phyloP scores from a whole-genome alignment of 2,797 vertebrate genomes.

The Ciconia nigra region DNA sequence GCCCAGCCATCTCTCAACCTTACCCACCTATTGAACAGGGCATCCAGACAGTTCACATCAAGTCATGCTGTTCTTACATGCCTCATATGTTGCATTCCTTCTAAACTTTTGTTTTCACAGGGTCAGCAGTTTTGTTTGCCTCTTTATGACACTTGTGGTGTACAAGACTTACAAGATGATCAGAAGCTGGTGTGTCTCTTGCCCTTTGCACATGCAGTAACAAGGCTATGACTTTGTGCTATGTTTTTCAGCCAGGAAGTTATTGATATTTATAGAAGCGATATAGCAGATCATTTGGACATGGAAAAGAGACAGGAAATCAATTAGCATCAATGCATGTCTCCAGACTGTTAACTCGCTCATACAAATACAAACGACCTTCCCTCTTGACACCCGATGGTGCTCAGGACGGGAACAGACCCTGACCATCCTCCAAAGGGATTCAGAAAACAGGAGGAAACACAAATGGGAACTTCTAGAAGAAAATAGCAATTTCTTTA shows the following conservation, averaged over 20 bases:
- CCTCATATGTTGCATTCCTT: neutral
- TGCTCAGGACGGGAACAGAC: neutral
- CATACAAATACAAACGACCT: neutral
- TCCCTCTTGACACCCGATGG: neutral
- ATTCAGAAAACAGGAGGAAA: neutral
- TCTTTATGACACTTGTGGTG: neutral
- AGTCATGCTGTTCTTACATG: neutral
- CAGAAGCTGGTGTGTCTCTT: neutral
- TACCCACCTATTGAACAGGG: neutral
- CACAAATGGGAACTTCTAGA: neutral
- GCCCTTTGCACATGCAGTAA: neutral
- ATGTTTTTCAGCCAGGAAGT: neutral
- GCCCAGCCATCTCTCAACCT: neutral
- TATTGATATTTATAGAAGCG: constrained; percentile 35
- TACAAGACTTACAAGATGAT: neutral
- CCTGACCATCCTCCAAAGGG: neutral
- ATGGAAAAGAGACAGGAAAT: constrained; percentile 35
- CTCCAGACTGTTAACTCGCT: neutral
- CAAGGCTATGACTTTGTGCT: neutral
- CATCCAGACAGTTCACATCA: neutral
- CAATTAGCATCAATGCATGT: neutral
- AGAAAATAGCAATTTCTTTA: neutral
- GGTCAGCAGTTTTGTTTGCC: neutral
- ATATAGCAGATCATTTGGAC: constrained; percentile 41
- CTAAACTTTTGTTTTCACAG: neutral